Base-by-base conservation (phyloP, 1,140 invertebrate species). In the Amyelois transitella region DNA sequence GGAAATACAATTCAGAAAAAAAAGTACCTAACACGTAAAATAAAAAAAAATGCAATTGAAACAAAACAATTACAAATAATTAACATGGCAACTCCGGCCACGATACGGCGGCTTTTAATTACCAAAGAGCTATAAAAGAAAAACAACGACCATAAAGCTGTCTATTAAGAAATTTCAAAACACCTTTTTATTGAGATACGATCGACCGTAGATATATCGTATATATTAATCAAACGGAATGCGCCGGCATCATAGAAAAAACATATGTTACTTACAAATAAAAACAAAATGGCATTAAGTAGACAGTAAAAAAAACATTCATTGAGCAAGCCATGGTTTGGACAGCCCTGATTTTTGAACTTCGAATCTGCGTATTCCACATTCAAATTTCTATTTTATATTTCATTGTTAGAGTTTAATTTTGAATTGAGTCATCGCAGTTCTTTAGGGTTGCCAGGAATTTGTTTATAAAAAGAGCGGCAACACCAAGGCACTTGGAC, bases 201-300 rank as follows among this genome's bases (percentile, higher is more conserved):
- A 84, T 81, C 72, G 47, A 58, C 59, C 61, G 64, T 61, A 71
- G 62, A 74, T 65, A 67, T 52, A 65, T 48, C 20, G 20, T 53
- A 53, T 43, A 43, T 75, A 75, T 75, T 77, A 80, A 82, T 81
- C 74, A 80, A 78, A 69, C 70, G 76, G 79, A 73, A 81, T 86
- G 77, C 71, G 77, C 69, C 73, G 53, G 55, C 60, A 55, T 70
- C 67, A 21, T 64, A 70, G 45, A 65, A 79, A 80, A 78, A 80
- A 80, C 72, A 77, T 58, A 69, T 74, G 70, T 78, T 72, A 66
- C 62, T 57, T 64, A 69, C 66, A 76, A 79, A 81, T 76, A 86
- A 86, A 71, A 86, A 81, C 75, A 84, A 82, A 84, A 82, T 77
- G 66, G 60, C 64, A 71, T 75, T 81, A 81, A 86, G 77, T 81